Base-by-base conservation (phyloP, 53 echinoderm and acorn worm species). In the Crossaster papposus region DNA sequence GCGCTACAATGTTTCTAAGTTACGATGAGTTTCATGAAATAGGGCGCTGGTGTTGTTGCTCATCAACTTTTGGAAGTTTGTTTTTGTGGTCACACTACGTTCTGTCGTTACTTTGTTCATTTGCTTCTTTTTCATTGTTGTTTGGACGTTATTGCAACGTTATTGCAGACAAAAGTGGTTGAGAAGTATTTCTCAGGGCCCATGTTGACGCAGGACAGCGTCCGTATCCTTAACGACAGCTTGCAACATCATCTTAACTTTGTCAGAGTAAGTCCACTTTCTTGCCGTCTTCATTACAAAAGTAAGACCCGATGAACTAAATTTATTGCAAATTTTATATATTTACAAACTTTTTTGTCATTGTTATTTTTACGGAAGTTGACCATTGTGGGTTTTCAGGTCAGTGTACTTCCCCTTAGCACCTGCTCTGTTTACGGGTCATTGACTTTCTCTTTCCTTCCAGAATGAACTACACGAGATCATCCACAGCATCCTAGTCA, bases 101-200 rank as follows among this genome's bases (percentile, higher is more conserved):
- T n/a, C n/a, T n/a, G n/a, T n/a, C n/a, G n/a, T n/a, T n/a, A n/a
- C n/a, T n/a, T n/a, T n/a, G n/a, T n/a, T n/a, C n/a, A n/a, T n/a
- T n/a, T n/a, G n/a, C n/a, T n/a, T n/a, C 29, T 22, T 28, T 14
- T 11, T 18, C 14, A 78, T 53, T 81, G 5, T 7, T 44, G 5
- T 44, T 44, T 0, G 44, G 1, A 44, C n/a, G n/a, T n/a, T n/a
- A n/a, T 71, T 83, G 23, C 0, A 54, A 83, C 64, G 5, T 74
- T 63, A 35, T 89, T 91, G 22, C 65, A 96, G 98, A 94, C 92
- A 32, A 93, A 93, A 74, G 96, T 96, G 28, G 98, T 94, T 24
- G 98, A 98, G 18, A 98, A 98, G 71, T 96, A 91, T 87, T 96
- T 96, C 86, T 89, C 94, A 52, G 85, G 91, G 52, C 90, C 93